Evolutionary conservation across 2,113 vertebrate genomes (phyloP).

Genomic region (Syngnathus scovelli): DNA sequence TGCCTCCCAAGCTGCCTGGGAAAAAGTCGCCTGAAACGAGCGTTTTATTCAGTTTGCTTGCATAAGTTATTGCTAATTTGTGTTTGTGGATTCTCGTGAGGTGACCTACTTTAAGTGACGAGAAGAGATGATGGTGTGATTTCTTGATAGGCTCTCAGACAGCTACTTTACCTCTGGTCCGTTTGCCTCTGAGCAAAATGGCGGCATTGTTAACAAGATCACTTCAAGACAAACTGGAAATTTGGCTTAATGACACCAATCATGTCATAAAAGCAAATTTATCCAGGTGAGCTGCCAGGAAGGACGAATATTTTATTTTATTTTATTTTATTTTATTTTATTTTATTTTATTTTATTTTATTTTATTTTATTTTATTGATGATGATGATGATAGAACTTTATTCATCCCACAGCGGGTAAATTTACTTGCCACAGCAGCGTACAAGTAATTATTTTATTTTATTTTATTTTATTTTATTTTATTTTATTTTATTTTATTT

Average conservation of each 20-base stretch:
- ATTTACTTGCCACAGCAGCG: too few relatives aligned
- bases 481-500: not conserved
- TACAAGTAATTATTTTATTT: not conserved
- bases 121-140: not conserved
- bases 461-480: not conserved
- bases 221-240: not conserved
- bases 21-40: not conserved
- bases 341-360: too few relatives aligned
- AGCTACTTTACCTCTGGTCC: not conserved
- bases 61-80: slow-evolving; percentile 15
- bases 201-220: not conserved
- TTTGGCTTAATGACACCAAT: not conserved
- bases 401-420: too few relatives aligned
- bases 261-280: not conserved
- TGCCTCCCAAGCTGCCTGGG: not conserved
- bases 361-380: too few relatives aligned
- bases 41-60: slow-evolving; percentile 25
- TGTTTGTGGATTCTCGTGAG: not conserved
- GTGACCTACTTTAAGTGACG: not conserved
- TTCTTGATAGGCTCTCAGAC: not conserved
- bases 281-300: not conserved
- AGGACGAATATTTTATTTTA: not conserved
- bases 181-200: not conserved
- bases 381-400: too few relatives aligned
- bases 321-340: not conserved